Conservation (phyloP, 2,797 vertebrate genomes). For the Pipistrellus kuhlii region DNA sequence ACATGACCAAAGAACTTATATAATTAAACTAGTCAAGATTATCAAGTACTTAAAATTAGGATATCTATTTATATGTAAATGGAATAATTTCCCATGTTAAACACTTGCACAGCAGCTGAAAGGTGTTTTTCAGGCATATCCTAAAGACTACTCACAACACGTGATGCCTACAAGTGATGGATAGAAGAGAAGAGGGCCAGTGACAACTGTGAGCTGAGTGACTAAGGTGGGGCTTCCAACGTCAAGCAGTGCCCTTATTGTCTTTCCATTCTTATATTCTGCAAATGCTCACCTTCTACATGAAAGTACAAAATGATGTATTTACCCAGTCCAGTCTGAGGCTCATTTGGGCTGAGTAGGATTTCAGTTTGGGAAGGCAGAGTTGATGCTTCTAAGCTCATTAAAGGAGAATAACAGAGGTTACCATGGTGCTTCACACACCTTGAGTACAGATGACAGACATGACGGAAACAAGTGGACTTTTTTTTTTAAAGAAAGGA, state of each 20-base stretch:
- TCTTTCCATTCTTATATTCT: background rate
- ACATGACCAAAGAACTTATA: background rate
- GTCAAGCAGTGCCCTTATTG: background rate
- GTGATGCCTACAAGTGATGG: background rate
- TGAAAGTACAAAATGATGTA: constrained; percentile 70
- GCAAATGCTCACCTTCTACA: constrained; percentile 59
- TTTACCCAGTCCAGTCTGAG: constrained; percentile 79
- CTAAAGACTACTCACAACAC: background rate
- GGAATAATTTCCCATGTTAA: constrained; percentile 28
- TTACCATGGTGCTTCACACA: constrained; percentile 28
- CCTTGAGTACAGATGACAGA: constrained; percentile 35
- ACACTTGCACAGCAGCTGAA: background rate
- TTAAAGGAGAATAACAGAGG: constrained; percentile 50
- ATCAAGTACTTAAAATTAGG: background rate
- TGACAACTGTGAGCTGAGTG: background rate
- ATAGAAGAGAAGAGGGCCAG: background rate
- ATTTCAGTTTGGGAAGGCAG: constrained; percentile 79
- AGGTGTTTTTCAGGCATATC: background rate
- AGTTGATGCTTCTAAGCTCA: constrained; percentile 79
- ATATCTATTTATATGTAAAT: background rate
- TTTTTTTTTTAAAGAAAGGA: constrained; percentile 7
- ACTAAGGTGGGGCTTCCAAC: background rate
- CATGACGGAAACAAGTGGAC: background rate
- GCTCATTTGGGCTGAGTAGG: constrained; percentile 81
- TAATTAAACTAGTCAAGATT: constrained; percentile 36